These are phyloP conservation scores for Cervus canadensis DNA, from an alignment of 2,113 vertebrate species.

Conservation along the genomic window DNA sequence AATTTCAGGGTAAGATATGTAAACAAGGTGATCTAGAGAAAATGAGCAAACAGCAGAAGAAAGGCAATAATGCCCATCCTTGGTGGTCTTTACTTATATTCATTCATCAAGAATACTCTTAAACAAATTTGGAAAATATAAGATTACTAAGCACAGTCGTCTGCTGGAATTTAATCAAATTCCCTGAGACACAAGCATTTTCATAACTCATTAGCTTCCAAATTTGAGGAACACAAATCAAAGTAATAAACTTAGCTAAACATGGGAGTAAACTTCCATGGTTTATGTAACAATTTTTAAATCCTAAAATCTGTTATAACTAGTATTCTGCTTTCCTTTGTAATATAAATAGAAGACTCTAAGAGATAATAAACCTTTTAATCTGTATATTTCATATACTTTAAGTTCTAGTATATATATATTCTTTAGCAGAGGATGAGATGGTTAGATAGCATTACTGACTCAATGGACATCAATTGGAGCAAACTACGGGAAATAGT, in stretches of 20 bases:
- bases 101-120: not conserved
- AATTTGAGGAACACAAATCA: not conserved
- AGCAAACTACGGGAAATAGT: not conserved
- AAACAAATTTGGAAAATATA: not conserved
- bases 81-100: not conserved
- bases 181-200: not conserved
- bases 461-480: not conserved
- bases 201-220: not conserved
- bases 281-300: not conserved
- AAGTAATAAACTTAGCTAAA: not conserved
- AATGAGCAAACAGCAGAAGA: not conserved
- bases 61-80: not conserved
- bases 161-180: not conserved
- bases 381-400: not conserved
- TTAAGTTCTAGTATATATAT: not conserved
- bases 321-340: not conserved
- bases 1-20: not conserved
- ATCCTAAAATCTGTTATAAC: not conserved
- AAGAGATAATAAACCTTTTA: not conserved
- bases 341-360: not conserved
- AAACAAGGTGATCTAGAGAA: not conserved
- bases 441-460: not conserved
- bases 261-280: not conserved
- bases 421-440: not conserved
- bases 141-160: not conserved